A percentile compares a stretch with the other conserved stretches of the same genome.
phyloP scores from a whole-genome alignment of 2,113 vertebrate species.

The Dissostichus mawsoni region DNA sequence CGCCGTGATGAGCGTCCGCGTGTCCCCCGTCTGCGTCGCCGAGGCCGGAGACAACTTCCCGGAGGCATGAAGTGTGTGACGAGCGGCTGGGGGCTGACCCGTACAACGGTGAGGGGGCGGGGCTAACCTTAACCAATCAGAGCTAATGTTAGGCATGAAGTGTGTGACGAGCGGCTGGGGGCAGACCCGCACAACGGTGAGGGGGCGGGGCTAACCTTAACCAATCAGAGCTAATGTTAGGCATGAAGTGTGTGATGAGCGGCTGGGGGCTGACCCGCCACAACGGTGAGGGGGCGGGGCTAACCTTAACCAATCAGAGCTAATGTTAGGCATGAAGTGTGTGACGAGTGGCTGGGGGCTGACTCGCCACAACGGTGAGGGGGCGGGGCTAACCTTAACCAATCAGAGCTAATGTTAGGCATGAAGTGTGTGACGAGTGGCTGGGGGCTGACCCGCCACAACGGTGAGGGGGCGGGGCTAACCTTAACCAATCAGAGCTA shows the following conservation, averaged over 20 bases:
- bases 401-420: slow-evolving; percentile 46
- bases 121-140: slow-evolving; percentile 3
- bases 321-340: slow-evolving; percentile 74
- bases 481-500: slow-evolving; percentile 11
- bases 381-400: background rate
- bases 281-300: slow-evolving; percentile 73
- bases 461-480: slow-evolving; percentile 67
- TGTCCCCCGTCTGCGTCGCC: slow-evolving; percentile 87
- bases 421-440: slow-evolving; percentile 85
- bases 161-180: slow-evolving; percentile 90
- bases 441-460: slow-evolving; percentile 86
- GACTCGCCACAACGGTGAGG: slow-evolving; percentile 81
- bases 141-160: slow-evolving; percentile 54
- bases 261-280: slow-evolving; percentile 88
- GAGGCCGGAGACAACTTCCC: slow-evolving; percentile 71
- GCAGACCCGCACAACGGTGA: slow-evolving; percentile 82
- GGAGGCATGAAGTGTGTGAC: slow-evolving; percentile 84
- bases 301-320: background rate
- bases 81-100: slow-evolving; percentile 88
- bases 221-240: slow-evolving; percentile 32
- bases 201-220: background rate
- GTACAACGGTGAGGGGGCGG: slow-evolving; percentile 76
- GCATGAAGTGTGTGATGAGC: slow-evolving; percentile 82
- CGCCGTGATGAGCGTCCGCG: slow-evolving; percentile 60
- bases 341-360: slow-evolving; percentile 89